Evolutionary conservation across 2,113 vertebrate genomes (phyloP), one percentile per base, ranked within the genome.

Genomic region (Penelope pileata): DNA sequence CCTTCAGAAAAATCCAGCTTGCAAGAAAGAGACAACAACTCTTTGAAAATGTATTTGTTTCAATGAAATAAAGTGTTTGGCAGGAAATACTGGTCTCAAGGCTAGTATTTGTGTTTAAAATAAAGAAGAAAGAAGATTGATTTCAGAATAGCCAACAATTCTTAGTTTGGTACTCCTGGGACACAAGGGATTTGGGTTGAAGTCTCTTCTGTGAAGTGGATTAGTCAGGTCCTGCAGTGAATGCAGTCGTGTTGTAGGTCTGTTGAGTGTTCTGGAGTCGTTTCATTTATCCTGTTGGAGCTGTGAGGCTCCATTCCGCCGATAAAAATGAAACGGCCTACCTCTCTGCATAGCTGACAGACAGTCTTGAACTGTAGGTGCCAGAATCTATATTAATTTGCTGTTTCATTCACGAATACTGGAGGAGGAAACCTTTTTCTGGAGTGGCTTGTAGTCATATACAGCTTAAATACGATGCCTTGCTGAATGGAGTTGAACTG

Each of bases 211-310:
- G 21, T 19, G 24, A 8, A 78, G 43, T 0, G 2, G 12, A 15
- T 0, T 1, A 60, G 22, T 83, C 43, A 24, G 79, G 17, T 66
- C 29, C 63, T 12, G 51, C 0, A 0, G 48, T 5, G 10, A 45
- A 16, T 12, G 42, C 56, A 38, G 69, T 78, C 2, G 2, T n/a
- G 18, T 24, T 42, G 38, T 34, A 29, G 22, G 8, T 78, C 62
- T 95, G 40, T 40, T 40, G 45, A 43, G 51, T 48, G 30, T 85
- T 16, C 19, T 1, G 1, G 34, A 38, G 32, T 16, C 29, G 73
- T 64, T 53, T 29, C 43, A 10, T 12, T n/a, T 63, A 22, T 48
- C 47, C 38, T 68, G 14, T 34, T 79, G 58, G 72, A 94, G 58
- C 43, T 67, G 53, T 9, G 56, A 53, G 26, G 16, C 32, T 93